A percentile compares a stretch with the other conserved stretches of the same genome.
Evolutionary conservation across 1,140 invertebrate genomes (phyloP).

Genomic region (Sinella curviseta): DNA sequence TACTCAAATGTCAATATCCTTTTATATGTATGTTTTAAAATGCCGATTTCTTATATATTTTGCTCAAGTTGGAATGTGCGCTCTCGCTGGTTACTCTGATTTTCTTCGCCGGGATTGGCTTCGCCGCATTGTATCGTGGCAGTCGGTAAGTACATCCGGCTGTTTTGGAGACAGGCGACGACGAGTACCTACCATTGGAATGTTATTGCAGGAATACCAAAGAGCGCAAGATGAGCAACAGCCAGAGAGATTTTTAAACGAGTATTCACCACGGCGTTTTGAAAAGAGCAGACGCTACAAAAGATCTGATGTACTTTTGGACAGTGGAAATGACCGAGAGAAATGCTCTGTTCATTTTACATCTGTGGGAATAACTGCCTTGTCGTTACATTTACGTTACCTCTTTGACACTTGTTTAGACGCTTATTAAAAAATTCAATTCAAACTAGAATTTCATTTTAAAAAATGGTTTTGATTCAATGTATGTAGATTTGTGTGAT

Average conservation of each 20-base stretch:
- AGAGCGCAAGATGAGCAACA: not conserved
- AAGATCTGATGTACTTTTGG: slow-evolving; percentile 12
- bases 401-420: slow-evolving; percentile 36
- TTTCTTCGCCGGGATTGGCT: slow-evolving; percentile 5
- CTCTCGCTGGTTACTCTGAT: not conserved
- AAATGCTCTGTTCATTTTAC: slow-evolving; percentile 37
- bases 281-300: not conserved
- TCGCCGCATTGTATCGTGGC: not conserved
- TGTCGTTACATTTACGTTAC: slow-evolving; percentile 30
- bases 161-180: not conserved
- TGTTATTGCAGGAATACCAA: not conserved
- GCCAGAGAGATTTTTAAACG: not conserved
- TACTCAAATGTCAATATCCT: no score
- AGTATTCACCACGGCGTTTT: not conserved
- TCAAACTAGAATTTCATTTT: no score
- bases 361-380: slow-evolving; percentile 26
- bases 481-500: no score
- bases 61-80: slow-evolving; percentile 1
- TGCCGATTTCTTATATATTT: not conserved
- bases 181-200: not conserved
- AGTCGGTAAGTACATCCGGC: not conserved
- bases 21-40: no score
- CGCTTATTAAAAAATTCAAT: slow-evolving; percentile 34
- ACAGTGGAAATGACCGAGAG: not conserved
- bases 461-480: no score